Evolutionary conservation across 2,113 vertebrate species (phyloP).

Genomic region (Pseudorasbora parva): DNA sequence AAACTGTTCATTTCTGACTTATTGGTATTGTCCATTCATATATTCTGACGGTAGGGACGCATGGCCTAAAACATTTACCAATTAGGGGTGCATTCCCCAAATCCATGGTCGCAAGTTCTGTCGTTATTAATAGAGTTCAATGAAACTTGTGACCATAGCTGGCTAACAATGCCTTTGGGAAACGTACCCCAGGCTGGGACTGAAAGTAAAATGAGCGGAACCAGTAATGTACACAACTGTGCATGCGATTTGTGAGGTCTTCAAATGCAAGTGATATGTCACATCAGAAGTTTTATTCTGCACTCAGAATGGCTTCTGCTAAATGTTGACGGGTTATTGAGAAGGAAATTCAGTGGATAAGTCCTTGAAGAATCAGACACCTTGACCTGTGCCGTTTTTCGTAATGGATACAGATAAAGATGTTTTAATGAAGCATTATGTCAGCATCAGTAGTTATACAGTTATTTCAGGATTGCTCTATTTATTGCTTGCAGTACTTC

Average conservation of each 20-base stretch:
- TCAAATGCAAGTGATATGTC: neutral
- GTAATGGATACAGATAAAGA: slow-evolving; percentile 16
- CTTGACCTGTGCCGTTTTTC: neutral
- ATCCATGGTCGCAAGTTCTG: too few relatives aligned
- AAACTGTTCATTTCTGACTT: neutral
- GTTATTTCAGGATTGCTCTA: slow-evolving; percentile 24
- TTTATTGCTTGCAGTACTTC: slow-evolving; percentile 1
- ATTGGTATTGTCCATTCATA: neutral
- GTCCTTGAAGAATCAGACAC: slow-evolving; percentile 4
- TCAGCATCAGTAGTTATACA: slow-evolving; percentile 17
- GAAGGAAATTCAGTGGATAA: neutral
- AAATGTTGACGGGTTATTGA: neutral
- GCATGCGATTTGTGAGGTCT: neutral
- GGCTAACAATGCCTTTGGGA: too few relatives aligned
- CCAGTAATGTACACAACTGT: neutral
- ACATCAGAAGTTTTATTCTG: neutral
- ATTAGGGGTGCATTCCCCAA: neutral
- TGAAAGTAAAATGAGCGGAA: neutral
- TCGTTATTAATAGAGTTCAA: too few relatives aligned
- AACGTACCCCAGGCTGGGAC: neutral
- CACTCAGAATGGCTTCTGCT: neutral
- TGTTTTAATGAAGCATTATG: slow-evolving; percentile 20
- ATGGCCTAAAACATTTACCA: neutral
- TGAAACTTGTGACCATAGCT: too few relatives aligned
- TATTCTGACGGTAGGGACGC: neutral